Conservation (phyloP, 2,888 invertebrate genomes). For the Drosophila glabriapex region DNA sequence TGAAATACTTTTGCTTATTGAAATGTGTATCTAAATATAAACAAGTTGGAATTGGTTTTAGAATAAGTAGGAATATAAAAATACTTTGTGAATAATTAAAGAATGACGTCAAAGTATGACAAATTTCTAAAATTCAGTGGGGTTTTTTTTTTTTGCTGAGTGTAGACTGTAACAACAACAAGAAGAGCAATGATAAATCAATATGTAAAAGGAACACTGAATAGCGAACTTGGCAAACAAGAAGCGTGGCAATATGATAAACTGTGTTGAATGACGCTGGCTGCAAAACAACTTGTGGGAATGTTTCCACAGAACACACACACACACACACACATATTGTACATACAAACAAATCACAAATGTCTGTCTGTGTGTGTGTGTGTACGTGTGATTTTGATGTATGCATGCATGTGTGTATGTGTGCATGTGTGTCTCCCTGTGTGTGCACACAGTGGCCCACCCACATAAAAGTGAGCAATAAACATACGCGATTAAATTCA, state of each 20-base stretch:
- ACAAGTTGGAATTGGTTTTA: not conserved
- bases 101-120: not conserved
- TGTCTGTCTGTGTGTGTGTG: constrained; percentile 7
- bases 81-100: not conserved
- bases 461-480: constrained; percentile 80
- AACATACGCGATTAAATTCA: constrained; percentile 85
- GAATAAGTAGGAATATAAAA: not conserved
- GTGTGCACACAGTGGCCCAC: constrained; percentile 14
- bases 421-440: constrained; percentile 1
- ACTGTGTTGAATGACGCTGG: constrained; percentile 54
- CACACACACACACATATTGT: constrained; percentile 14
- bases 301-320: constrained; percentile 37
- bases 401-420: constrained; percentile 21
- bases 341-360: constrained; percentile 3
- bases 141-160: constrained; percentile 4
- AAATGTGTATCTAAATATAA: not conserved
- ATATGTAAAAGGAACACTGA: constrained; percentile 66
- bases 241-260: constrained; percentile 79
- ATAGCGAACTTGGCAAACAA: constrained; percentile 61
- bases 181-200: constrained; percentile 65
- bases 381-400: constrained; percentile 33
- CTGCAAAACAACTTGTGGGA: constrained; percentile 61
- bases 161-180: constrained; percentile 34
- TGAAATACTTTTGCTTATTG: too few relatives aligned
- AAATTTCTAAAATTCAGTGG: not conserved